Evolutionary conservation across 2,888 invertebrate species (phyloP), one percentile per base, ranked within the genome.

Genomic region (Timandra comae): DNA sequence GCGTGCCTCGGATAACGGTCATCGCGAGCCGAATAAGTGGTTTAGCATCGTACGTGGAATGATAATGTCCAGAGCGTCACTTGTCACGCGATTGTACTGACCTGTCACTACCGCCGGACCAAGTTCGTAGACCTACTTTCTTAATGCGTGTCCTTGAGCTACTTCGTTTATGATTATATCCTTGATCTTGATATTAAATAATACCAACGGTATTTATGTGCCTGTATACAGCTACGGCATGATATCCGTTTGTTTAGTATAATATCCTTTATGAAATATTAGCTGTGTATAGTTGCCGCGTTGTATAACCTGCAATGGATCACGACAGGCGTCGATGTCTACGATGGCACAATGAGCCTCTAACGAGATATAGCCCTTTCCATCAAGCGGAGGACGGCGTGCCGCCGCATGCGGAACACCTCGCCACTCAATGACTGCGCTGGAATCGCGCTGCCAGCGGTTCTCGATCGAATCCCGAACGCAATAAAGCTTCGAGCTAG

Each of bases 1-100:
- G 81, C 82, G 80, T 84, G 82, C 71, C 65, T 52, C 68, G 69
- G 66, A 63, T 85, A 84, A 84, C 84, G 85, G 84, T 80, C 74
- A 66, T 65, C 63, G 61, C 71, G 63, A 66, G 70, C 81, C 82
- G 81, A 84, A 84, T 82, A 81, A 81, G 81, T 75, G 77, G 73
- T 84, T 82, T 80, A 78, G 63, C 71, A 61, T 73, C 73, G 79
- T 78, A 79, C 71, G 67, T 70, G 69, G 82, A 81, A 84, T 84
- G 68, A 79, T 81, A 81, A 85, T 82, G 74, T 69, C 63, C 64
- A 52, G 57, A 62, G 64, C 53, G 65, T 70, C 68, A 72, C 76
- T 68, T 74, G 74, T 68, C 76, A 75, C 71, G 75, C 76, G 63
- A 81, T 71, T 66, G 71, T 59, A 53, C 51, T 59, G 54, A 58